Conservation (phyloP, 2,888 invertebrate species). For the Glaucopsyche alexis region DNA sequence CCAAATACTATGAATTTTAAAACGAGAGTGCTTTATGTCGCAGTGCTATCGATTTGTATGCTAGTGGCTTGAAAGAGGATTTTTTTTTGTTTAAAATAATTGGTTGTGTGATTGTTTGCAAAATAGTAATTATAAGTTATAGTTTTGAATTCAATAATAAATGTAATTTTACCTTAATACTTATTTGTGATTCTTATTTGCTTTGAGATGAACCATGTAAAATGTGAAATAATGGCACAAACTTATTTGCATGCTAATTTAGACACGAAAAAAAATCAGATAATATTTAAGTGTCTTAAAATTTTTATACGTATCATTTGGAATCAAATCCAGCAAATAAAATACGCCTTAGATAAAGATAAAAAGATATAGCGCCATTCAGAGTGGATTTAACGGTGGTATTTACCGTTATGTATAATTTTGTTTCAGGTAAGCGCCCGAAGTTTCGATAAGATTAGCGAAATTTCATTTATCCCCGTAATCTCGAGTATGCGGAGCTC, state of each 20-base stretch:
- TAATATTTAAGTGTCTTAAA: background rate
- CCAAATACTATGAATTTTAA: conserved; percentile 11
- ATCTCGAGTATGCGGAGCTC: conserved; percentile 18
- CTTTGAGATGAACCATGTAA: too few relatives aligned
- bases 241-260: too few relatives aligned
- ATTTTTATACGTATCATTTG: background rate
- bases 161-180: too few relatives aligned
- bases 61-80: background rate
- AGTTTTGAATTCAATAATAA: too few relatives aligned
- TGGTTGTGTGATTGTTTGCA: background rate
- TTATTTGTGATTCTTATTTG: too few relatives aligned
- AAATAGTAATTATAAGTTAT: too few relatives aligned
- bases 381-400: background rate
- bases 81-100: background rate
- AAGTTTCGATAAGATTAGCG: conserved; percentile 23
- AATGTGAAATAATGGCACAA: too few relatives aligned
- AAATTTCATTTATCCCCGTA: conserved; percentile 18
- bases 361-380: conserved; percentile 4
- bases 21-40: conserved; percentile 14
- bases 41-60: conserved; percentile 12
- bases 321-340: background rate
- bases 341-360: background rate
- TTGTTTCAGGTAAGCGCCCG: conserved; percentile 21
- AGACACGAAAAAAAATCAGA: background rate
- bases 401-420: conserved; percentile 5